Conservation (phyloP, 1,140 invertebrate genomes). For the Eubasilissa regina region DNA sequence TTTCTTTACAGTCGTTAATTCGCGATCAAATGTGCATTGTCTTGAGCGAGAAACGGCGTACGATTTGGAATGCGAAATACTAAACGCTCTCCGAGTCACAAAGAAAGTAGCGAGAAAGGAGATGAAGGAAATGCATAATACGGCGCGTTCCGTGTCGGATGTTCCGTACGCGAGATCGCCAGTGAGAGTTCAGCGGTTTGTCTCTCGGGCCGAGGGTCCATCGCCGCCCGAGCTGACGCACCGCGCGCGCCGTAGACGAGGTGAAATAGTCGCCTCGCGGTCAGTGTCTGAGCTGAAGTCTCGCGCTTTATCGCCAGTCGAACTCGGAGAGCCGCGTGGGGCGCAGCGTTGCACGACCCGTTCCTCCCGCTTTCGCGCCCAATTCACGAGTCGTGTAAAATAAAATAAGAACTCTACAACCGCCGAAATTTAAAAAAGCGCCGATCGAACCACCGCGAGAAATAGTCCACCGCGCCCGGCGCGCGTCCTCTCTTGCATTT, state of each 20-base stretch:
- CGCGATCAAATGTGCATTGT: background rate
- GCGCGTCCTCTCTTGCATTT: conserved; percentile 12
- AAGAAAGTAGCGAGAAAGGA: background rate
- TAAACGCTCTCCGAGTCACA: background rate
- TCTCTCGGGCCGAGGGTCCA: background rate
- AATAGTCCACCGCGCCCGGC: background rate
- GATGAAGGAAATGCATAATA: background rate
- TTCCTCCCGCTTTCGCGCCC: conserved; percentile 17
- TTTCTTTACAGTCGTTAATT: no score
- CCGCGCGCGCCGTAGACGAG: no score
- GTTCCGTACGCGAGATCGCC: background rate
- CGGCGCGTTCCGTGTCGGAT: background rate
- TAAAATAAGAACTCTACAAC: background rate
- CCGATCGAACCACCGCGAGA: background rate
- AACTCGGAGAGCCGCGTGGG: conserved; percentile 7
- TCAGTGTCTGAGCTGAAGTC: background rate
- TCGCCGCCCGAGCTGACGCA: conserved; percentile 2
- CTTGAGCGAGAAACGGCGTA: background rate
- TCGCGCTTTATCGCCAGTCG: conserved; percentile 6
- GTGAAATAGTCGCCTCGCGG: no score
- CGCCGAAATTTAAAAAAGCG: conserved; percentile 5
- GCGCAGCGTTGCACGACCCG: background rate
- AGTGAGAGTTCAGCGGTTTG: background rate
- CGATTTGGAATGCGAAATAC: background rate
- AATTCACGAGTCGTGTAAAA: background rate